Evolutionary conservation across 2,888 invertebrate species (phyloP), one percentile per base, ranked within the genome.

Genomic region (Aphelenchoides bicaudatus): DNA sequence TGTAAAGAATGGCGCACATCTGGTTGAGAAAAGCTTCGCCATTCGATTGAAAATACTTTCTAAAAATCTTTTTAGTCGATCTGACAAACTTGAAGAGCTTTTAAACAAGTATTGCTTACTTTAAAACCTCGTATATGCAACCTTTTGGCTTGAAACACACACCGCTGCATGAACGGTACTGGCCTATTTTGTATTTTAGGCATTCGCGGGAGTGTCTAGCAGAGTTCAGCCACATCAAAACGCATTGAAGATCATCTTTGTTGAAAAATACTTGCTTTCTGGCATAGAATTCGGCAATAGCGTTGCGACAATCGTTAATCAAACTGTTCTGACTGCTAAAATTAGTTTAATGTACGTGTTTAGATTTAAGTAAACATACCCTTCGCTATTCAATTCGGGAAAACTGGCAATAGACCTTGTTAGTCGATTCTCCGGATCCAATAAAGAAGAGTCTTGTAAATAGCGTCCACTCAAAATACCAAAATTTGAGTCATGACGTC

Each of bases 1-100:
- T 43, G 43, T 19, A 43, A 8, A 43, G 16, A 8, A 43, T 25
- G 43, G 43, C 43, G 43, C 16, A 19, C 23, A 43, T 19, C 25
- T 43, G 43, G 23, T 10, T 43, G 21, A 21, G 10, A 25, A 43
- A 43, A 10, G 16, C 8, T 8, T 43, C n/a, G 43, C 25, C 25
- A n/a, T 43, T 21, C 8, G 10, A 6, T 8, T 6, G 10, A 25
- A 43, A 43, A n/a, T 43, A 25, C 8, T 21, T 10, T 10, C 43
- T 43, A 25, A n/a, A 43, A 6, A 8, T n/a, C n/a, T n/a, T n/a
- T n/a, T n/a, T n/a, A n/a, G n/a, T n/a, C n/a, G n/a, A n/a, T n/a
- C n/a, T n/a, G n/a, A n/a, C n/a, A n/a, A n/a, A n/a, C n/a, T n/a
- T n/a, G 16, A 43, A 43, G 6, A n/a, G 43, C 6, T 43, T n/a